These are phyloP conservation scores for Clunio marinus DNA, from an alignment of 2,888 invertebrate species.

Conservation along the genomic window DNA sequence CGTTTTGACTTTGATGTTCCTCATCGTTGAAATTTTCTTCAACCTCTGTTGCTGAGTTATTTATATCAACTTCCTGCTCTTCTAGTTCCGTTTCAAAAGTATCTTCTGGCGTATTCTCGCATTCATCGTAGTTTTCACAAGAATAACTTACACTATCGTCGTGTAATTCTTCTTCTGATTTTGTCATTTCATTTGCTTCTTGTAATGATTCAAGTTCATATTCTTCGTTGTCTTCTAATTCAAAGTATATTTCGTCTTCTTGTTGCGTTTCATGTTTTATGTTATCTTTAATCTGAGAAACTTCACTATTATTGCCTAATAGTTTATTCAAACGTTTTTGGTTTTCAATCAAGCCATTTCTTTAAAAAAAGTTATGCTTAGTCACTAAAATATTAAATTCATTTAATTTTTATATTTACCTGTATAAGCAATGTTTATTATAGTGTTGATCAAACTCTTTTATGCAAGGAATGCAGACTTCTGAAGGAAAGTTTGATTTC, in stretches of 20 bases:
- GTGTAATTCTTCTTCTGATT: no score
- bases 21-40: background rate
- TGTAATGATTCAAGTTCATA: background rate
- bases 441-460: background rate
- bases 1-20: no score
- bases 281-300: background rate
- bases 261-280: background rate
- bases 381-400: no score
- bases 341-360: constrained; percentile 25
- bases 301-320: background rate
- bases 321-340: constrained; percentile 5
- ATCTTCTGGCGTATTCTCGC: background rate
- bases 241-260: background rate
- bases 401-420: background rate
- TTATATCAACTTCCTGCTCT: background rate
- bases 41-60: background rate
- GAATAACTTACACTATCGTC: no score
- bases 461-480: background rate
- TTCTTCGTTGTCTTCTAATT: no score
- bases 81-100: background rate
- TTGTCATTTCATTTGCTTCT: background rate
- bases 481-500: background rate
- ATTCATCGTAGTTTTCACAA: background rate
- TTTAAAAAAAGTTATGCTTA: background rate
- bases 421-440: no score